Evolutionary conservation across 2,113 vertebrate genomes (phyloP).

Genomic region (Cavia aperea): DNA sequence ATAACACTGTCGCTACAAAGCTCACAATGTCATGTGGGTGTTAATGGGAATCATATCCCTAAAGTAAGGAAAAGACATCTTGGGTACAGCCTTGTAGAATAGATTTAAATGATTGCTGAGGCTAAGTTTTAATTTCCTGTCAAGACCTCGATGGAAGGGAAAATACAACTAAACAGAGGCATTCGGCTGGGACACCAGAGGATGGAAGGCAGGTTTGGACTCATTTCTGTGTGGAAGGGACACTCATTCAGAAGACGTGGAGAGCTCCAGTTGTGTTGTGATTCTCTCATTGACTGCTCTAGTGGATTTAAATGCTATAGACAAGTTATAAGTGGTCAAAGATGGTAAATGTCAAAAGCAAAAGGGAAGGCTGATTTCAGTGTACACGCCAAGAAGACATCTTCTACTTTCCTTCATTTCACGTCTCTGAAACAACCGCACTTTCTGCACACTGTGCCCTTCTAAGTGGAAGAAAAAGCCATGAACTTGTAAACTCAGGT

Average conservation of each 20-base stretch:
- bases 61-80: conserved; percentile 7
- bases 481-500: not conserved
- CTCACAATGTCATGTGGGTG: not conserved
- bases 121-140: conserved; percentile 12
- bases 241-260: not conserved
- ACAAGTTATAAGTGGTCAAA: not conserved
- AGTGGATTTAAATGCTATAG: not conserved
- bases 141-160: not conserved
- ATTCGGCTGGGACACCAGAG: not conserved
- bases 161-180: not conserved
- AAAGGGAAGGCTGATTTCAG: not conserved
- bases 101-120: not conserved
- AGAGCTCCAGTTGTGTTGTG: not conserved
- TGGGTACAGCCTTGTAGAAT: not conserved
- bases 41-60: not conserved
- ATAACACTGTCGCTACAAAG: conserved; percentile 1
- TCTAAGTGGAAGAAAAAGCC: not conserved
- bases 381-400: not conserved
- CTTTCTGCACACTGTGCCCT: not conserved
- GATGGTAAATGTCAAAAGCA: not conserved
- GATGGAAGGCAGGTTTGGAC: not conserved
- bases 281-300: not conserved
- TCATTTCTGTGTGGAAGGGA: not conserved
- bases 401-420: not conserved
- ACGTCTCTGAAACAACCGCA: not conserved